phyloP scores from a whole-genome alignment of 2,888 invertebrate genomes.

The Cataglyphis albicans region DNA sequence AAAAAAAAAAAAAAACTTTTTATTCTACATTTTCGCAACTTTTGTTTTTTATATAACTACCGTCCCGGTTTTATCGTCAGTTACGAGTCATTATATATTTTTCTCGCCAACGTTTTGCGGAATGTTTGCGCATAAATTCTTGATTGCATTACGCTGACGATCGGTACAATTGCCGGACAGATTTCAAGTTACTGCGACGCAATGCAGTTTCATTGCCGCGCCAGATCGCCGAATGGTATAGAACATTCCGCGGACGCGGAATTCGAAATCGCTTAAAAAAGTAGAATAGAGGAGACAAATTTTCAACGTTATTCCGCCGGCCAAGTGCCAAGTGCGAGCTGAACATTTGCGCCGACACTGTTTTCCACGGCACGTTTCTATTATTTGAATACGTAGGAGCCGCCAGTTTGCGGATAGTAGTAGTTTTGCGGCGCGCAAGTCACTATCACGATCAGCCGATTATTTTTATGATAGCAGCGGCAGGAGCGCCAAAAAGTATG shows the following conservation, averaged over 20 bases:
- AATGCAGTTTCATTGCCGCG: conserved; percentile 29
- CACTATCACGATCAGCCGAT: conserved; percentile 55
- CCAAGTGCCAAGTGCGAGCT: conserved; percentile 36
- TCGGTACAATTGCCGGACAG: conserved; percentile 18
- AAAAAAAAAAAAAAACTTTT: background rate
- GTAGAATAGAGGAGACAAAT: conserved; percentile 31
- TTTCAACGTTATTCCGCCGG: conserved; percentile 37
- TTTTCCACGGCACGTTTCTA: conserved; percentile 49
- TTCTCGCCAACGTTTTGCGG: conserved; percentile 14
- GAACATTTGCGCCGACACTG: conserved; percentile 34
- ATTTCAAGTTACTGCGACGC: conserved; percentile 45
- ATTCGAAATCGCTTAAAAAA: conserved; percentile 45
- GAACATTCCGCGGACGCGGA: conserved; percentile 35
- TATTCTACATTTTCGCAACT: background rate
- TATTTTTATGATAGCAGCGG: conserved; percentile 61
- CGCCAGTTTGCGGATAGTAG: conserved; percentile 38
- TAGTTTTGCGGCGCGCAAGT: conserved; percentile 45
- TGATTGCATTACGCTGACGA: conserved; percentile 27
- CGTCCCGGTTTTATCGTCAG: background rate
- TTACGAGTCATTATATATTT: conserved; percentile 18
- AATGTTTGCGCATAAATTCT: conserved; percentile 46
- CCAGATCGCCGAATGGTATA: conserved; percentile 17
- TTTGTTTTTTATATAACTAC: background rate
- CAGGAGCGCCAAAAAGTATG: conserved; percentile 54
- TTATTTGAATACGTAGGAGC: conserved; percentile 44